Conservation (phyloP, 1,140 invertebrate species). For the Caenorhabditis remanei region DNA sequence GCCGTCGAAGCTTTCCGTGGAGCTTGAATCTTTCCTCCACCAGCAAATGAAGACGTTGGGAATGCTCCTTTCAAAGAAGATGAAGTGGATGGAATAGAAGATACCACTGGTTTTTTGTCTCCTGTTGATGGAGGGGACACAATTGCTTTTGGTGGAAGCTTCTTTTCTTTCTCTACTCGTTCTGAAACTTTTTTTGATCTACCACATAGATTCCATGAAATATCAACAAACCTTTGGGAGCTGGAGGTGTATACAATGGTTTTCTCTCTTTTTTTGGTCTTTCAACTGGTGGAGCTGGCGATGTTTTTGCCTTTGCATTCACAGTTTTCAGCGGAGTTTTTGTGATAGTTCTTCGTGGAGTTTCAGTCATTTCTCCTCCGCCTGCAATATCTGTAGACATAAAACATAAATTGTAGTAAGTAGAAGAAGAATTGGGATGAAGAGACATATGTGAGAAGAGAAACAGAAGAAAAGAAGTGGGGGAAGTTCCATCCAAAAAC, state of each 20-base stretch:
- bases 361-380: slow-evolving; percentile 46
- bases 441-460: not conserved
- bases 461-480: not conserved
- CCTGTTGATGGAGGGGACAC: slow-evolving; percentile 19
- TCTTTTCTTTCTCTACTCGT: slow-evolving; percentile 46
- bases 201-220: not conserved
- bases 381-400: not conserved
- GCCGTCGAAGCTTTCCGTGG: not conserved
- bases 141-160: not conserved
- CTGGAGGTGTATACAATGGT: slow-evolving; percentile 58
- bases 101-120: slow-evolving; percentile 19
- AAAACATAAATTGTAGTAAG: not conserved
- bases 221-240: slow-evolving; percentile 55
- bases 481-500: not conserved
- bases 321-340: slow-evolving; percentile 57
- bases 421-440: not conserved
- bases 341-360: slow-evolving; percentile 7
- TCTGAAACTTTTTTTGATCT: slow-evolving; percentile 1
- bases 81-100: slow-evolving; percentile 39
- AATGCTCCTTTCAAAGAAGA: not conserved
- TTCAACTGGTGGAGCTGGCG: slow-evolving; percentile 57
- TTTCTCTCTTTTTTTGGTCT: slow-evolving; percentile 59
- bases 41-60: slow-evolving; percentile 60
- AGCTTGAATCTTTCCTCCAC: slow-evolving; percentile 45
- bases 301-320: slow-evolving; percentile 49